Evolutionary conservation across 2,113 vertebrate genomes (phyloP).

Genomic region (Spea multiplicata): DNA sequence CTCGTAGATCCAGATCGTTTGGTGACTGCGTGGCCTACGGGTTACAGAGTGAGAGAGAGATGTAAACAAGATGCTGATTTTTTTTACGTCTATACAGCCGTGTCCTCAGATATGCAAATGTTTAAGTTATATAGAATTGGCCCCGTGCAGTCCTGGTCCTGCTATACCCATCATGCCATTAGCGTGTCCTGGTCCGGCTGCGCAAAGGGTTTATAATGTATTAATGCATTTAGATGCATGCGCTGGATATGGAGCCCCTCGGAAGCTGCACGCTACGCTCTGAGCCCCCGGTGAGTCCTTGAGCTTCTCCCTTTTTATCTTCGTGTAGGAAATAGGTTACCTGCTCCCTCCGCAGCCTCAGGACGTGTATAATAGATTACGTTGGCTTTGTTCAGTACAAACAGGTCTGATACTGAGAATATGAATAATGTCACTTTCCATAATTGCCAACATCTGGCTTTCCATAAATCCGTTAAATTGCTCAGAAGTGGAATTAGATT

Average conservation of each 20-base stretch:
- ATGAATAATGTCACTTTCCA: conserved; percentile 68
- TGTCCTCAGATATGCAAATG: not conserved
- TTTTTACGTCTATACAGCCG: not conserved
- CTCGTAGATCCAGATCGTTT: too few relatives aligned
- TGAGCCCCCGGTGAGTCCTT: too few relatives aligned
- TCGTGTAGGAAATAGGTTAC: conserved; percentile 30
- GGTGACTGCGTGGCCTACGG: too few relatives aligned
- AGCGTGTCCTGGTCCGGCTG: not conserved
- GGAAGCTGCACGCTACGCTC: not conserved
- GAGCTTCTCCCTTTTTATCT: too few relatives aligned
- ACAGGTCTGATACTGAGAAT: conserved; percentile 65
- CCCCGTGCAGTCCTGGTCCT: not conserved
- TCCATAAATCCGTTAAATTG: conserved; percentile 76
- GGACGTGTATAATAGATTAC: conserved; percentile 60
- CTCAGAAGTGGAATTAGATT: conserved; percentile 67
- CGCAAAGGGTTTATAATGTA: not conserved
- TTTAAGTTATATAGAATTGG: not conserved
- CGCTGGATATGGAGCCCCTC: not conserved
- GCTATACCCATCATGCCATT: too few relatives aligned
- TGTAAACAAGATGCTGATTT: not conserved
- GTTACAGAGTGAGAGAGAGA: too few relatives aligned
- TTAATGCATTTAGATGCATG: not conserved
- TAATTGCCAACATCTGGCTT: conserved; percentile 79
- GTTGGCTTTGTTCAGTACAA: conserved; percentile 65
- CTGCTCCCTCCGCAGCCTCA: conserved; percentile 54